phyloP scores from a whole-genome alignment of 2,888 invertebrate genomes.

The Dicyrtoma fusca region DNA sequence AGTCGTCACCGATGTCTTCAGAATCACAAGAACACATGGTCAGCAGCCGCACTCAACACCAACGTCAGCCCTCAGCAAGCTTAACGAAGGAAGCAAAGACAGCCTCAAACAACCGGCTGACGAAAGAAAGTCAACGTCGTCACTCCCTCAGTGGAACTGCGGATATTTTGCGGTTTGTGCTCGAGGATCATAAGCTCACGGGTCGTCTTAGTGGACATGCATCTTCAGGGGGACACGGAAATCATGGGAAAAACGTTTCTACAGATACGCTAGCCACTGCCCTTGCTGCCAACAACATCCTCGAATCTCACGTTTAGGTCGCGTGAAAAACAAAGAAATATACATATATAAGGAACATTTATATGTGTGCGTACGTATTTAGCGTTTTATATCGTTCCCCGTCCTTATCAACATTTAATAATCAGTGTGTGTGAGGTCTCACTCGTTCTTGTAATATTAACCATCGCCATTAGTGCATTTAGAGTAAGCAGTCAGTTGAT shows the following conservation, averaged over 20 bases:
- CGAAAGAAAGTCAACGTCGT: conserved; percentile 50
- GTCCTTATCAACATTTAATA: not conserved
- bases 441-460: too few relatives aligned
- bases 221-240: conserved; percentile 3
- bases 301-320: conserved; percentile 56
- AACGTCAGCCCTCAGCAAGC: conserved; percentile 30
- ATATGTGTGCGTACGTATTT: not conserved
- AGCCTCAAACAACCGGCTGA: conserved; percentile 45
- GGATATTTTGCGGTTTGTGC: conserved; percentile 54
- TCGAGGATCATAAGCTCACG: too few relatives aligned
- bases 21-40: conserved; percentile 26
- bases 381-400: not conserved
- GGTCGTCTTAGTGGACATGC: conserved; percentile 42
- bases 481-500: too few relatives aligned
- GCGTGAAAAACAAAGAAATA: not conserved
- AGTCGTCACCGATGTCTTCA: conserved; percentile 9
- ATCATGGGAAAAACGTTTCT: conserved; percentile 23
- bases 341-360: not conserved
- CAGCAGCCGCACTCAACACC: conserved; percentile 6
- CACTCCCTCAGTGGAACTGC: conserved; percentile 55
- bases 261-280: conserved; percentile 49
- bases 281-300: conserved; percentile 51
- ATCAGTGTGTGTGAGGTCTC: too few relatives aligned
- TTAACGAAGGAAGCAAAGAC: conserved; percentile 49
- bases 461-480: too few relatives aligned